Conservation (phyloP, 2,888 invertebrate species). For the Deilephila porcellus region DNA sequence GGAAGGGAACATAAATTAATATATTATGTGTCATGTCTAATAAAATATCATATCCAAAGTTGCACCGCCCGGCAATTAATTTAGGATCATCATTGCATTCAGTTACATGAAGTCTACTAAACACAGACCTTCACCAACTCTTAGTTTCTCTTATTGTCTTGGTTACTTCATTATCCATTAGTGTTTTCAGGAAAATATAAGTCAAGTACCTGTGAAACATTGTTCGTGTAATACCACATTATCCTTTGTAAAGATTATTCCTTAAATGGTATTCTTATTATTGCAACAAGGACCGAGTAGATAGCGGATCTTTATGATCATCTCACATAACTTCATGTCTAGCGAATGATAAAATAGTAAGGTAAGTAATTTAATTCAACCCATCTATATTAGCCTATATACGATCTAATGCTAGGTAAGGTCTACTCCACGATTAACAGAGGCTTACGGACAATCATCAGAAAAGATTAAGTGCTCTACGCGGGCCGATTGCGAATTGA, state of each 20-base stretch:
- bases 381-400: neutral
- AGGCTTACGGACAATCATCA: too few relatives aligned
- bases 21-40: too few relatives aligned
- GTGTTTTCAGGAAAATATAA: neutral
- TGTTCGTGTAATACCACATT: neutral
- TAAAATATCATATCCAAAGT: too few relatives aligned
- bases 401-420: too few relatives aligned
- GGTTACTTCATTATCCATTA: neutral
- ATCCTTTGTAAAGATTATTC: constrained; percentile 4
- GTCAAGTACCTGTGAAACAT: neutral
- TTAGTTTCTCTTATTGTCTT: neutral
- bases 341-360: neutral
- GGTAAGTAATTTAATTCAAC: neutral
- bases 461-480: too few relatives aligned
- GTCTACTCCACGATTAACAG: too few relatives aligned
- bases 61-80: too few relatives aligned
- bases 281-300: neutral
- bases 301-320: constrained; percentile 12
- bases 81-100: too few relatives aligned
- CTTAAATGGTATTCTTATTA: constrained; percentile 7
- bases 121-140: too few relatives aligned
- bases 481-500: too few relatives aligned
- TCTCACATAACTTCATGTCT: neutral
- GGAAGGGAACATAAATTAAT: too few relatives aligned
- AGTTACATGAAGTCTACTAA: too few relatives aligned